A percentile compares a stretch with the other conserved stretches of the same genome.
phyloP scores from a whole-genome alignment of 2,888 invertebrate genomes.

The Cloeon dipterum region DNA sequence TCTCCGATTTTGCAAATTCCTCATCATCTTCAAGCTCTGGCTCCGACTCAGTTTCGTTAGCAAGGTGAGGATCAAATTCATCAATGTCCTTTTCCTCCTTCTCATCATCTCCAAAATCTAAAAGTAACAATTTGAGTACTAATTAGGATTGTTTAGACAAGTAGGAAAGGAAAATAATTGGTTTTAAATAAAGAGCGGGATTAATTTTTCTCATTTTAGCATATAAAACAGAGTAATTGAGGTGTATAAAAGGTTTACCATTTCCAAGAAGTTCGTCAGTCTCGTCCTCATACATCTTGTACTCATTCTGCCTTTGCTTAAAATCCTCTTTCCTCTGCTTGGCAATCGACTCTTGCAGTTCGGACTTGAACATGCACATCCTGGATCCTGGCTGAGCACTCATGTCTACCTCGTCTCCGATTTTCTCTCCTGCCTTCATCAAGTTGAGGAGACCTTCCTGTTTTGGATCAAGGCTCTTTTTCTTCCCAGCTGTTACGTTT shows the following conservation, averaged over 20 bases:
- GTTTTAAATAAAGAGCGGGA: too few relatives aligned
- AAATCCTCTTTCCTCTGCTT: slow-evolving; percentile 44
- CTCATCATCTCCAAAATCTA: slow-evolving; percentile 16
- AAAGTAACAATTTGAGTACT: too few relatives aligned
- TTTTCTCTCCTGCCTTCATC: slow-evolving; percentile 2
- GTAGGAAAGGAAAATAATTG: too few relatives aligned
- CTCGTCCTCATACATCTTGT: slow-evolving; percentile 15
- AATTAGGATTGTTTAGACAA: too few relatives aligned
- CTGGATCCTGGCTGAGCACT: slow-evolving; percentile 43
- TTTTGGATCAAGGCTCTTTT: slow-evolving; percentile 31
- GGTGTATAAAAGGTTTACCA: too few relatives aligned
- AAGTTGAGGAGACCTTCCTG: slow-evolving; percentile 14
- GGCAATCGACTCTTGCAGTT: slow-evolving; percentile 45
- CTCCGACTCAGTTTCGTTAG: slow-evolving; percentile 16
- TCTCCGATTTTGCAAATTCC: slow-evolving; percentile 11
- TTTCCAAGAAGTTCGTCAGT: slow-evolving; percentile 10
- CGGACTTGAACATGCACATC: slow-evolving; percentile 40
- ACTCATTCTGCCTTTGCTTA: slow-evolving; percentile 32
- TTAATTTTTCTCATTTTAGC: too few relatives aligned
- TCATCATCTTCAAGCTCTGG: slow-evolving; percentile 17
- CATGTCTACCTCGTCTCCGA: slow-evolving; percentile 11
- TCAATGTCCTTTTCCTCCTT: slow-evolving; percentile 19
- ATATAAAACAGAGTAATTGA: too few relatives aligned
- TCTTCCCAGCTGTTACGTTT: slow-evolving; percentile 25
- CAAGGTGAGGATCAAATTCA: slow-evolving; percentile 14